A percentile compares a stretch with the other conserved stretches of the same genome.
phyloP scores from a whole-genome alignment of 2,797 vertebrate genomes.

The Pseudocheirus occidentalis region DNA sequence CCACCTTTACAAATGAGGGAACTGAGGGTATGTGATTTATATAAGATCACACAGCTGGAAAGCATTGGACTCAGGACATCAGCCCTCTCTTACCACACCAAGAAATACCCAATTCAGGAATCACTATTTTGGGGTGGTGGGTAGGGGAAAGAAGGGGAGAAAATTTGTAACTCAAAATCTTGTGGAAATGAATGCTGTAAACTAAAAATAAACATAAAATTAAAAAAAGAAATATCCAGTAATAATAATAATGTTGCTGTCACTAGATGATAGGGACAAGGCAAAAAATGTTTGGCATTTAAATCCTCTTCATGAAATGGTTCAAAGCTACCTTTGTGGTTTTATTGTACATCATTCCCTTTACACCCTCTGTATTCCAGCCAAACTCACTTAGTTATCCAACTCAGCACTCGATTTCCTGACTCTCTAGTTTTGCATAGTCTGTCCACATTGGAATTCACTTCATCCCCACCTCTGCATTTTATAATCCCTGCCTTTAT shows the following conservation, averaged over 20 bases:
- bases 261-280: not conserved
- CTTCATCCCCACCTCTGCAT: not conserved
- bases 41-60: not conserved
- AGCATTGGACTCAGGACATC: not conserved
- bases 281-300: not conserved
- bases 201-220: no score
- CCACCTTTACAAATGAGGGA: not conserved
- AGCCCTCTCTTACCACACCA: not conserved
- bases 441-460: not conserved
- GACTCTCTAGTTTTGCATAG: not conserved
- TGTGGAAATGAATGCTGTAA: no score
- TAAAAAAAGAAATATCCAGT: not conserved
- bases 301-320: not conserved
- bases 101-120: not conserved
- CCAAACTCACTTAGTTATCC: not conserved
- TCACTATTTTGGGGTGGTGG: no score
- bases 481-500: not conserved
- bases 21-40: not conserved
- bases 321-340: not conserved
- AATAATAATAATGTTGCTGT: not conserved
- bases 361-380: not conserved
- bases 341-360: not conserved
- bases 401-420: not conserved
- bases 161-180: no score
- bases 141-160: no score